Base-by-base conservation (phyloP, 1,140 invertebrate genomes). In the Camponotus pennsylvanicus region DNA sequence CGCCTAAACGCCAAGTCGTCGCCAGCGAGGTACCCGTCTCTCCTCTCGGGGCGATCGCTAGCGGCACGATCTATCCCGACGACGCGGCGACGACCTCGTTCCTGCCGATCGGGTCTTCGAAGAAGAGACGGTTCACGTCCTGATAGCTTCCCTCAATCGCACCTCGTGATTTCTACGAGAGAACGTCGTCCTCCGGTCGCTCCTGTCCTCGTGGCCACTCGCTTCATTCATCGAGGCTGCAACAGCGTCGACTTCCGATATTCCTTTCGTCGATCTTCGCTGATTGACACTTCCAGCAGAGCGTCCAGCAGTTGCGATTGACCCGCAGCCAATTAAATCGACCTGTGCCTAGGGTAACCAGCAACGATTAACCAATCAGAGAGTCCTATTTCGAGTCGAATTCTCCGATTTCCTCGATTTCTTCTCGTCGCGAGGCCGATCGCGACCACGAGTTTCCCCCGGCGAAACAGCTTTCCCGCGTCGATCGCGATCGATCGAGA, bases 1-100 rank as follows among this genome's bases (percentile, higher is more conserved):
- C 92, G 92, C 92, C 92, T 93, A 92, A 93, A 90, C 89, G 84
- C 85, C 42, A 45, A 45, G 86, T 82, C 87, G 86, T 73, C 82
- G 73, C 75, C 63, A 55, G 75, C 21, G 82, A 45, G 57, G 21
- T 11, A 42, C 27, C 15, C 59, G 76, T 37, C 32, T 49, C 40
- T 37, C 42, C 76, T 15, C 42, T 71, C 67, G 8, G 73, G 34
- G 73, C 57, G 61, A 80, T 82, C 67, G 67, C 67, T 59, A 71
- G 79, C 78, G 66, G 63, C 0, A 59, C 55, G 67, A 83, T 73
- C 55, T 82, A 80, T 52, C 64, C 64, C 45, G 8, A 32, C 61
- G 55, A 32, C 21, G 49, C 45, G 15, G 9, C 18, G 21, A 21
- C 9, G 57, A 80, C 40, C 66, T 80, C 66, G 45, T 79, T 40